Conservation (phyloP, 2,113 vertebrate genomes). For the Crotalus tigris region DNA sequence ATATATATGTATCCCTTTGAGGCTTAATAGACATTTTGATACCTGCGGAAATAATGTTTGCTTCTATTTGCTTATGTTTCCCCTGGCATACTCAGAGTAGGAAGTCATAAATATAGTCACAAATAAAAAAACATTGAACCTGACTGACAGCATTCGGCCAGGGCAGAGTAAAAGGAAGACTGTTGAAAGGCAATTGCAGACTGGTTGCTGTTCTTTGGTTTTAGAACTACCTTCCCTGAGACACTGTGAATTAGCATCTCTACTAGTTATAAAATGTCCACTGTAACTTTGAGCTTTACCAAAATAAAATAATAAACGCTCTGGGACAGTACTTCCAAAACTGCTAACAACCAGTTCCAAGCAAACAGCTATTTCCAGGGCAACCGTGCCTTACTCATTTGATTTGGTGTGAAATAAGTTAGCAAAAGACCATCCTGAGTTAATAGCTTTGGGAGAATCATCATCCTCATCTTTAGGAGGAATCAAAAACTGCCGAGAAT, state of each 20-base stretch:
- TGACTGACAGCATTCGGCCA: not conserved
- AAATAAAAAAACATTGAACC: not conserved
- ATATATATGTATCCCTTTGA: not conserved
- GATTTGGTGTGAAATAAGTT: conserved; percentile 79
- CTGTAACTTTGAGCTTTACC: conserved; percentile 47
- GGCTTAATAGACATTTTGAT: not conserved
- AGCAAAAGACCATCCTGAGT: conserved; percentile 73
- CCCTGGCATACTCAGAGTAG: not conserved
- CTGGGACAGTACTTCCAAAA: conserved; percentile 55
- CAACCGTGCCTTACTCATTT: conserved; percentile 64
- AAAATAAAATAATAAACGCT: conserved; percentile 28
- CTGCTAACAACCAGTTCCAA: conserved; percentile 16
- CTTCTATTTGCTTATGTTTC: not conserved
- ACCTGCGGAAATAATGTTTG: not conserved
- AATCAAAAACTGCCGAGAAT: conserved; percentile 92
- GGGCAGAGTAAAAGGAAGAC: not conserved
- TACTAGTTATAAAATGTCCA: conserved; percentile 26
- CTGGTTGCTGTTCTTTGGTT: conserved; percentile 49
- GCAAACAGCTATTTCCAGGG: not conserved
- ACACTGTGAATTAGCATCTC: conserved; percentile 37
- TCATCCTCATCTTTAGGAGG: conserved; percentile 77
- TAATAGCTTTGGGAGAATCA: conserved; percentile 71
- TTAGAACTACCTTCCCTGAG: conserved; percentile 28
- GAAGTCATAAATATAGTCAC: not conserved
- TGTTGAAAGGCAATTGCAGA: not conserved